Percentiles rank a stretch among this genome's conserved stretches.
Conservation (phyloP, 2,888 invertebrate genomes). For the Mythimna albipuncta region DNA sequence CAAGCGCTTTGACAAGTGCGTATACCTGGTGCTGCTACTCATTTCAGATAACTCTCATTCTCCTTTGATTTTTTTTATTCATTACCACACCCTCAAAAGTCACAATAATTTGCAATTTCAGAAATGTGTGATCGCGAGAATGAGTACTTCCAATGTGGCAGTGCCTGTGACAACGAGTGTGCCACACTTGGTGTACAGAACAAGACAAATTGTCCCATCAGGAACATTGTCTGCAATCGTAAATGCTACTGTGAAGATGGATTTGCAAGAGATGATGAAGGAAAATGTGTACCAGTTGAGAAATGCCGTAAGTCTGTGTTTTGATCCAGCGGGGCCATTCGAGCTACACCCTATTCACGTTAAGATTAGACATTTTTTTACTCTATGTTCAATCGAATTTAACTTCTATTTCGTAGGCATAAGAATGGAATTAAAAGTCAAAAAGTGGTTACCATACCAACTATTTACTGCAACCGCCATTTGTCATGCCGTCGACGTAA, state of each 20-base stretch:
- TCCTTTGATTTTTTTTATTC: neutral
- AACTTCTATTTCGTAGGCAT: too few species aligned
- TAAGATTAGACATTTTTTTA: too few species aligned
- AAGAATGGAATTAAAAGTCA: too few species aligned
- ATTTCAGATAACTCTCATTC: too few species aligned
- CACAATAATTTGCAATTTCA: constrained; percentile 8
- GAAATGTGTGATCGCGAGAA: constrained; percentile 48
- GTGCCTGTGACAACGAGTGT: constrained; percentile 70
- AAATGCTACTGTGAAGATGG: constrained; percentile 68
- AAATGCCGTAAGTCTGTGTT: constrained; percentile 44
- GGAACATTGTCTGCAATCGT: constrained; percentile 65
- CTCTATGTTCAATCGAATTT: too few species aligned
- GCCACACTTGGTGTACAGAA: constrained; percentile 56
- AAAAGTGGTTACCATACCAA: too few species aligned
- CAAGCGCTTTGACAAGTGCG: too few species aligned
- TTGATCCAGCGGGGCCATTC: too few species aligned
- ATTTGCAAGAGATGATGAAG: constrained; percentile 39
- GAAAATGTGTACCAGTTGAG: constrained; percentile 46
- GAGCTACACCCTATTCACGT: too few species aligned
- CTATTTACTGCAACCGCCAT: too few species aligned
- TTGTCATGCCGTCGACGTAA: too few species aligned
- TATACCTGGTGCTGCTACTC: too few species aligned
- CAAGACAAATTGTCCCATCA: constrained; percentile 64
- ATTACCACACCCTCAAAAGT: neutral
- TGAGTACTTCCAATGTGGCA: constrained; percentile 57